A percentile compares a stretch with the other conserved stretches of the same genome.
phyloP scores from a whole-genome alignment of 1,140 invertebrate species.

The Xylocopa sonorina region DNA sequence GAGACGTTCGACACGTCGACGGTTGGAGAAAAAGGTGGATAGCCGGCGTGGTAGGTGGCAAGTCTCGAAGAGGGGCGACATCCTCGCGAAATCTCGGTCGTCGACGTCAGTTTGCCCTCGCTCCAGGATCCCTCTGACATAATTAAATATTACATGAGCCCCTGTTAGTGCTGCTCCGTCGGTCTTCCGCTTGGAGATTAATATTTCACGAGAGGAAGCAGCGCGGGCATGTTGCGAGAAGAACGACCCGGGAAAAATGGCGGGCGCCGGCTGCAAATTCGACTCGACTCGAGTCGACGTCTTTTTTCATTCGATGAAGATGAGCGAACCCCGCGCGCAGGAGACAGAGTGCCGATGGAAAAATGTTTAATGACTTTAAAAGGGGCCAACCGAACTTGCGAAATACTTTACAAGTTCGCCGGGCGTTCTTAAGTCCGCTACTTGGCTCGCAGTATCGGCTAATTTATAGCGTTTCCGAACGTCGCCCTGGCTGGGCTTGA shows the following conservation, averaged over 20 bases:
- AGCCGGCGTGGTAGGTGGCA: neutral
- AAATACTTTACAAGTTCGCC: constrained; percentile 6
- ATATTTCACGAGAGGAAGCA: constrained; percentile 56
- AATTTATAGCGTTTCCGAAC: constrained; percentile 18
- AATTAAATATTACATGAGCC: constrained; percentile 66
- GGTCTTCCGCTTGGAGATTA: constrained; percentile 46
- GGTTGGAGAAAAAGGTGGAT: too few species aligned
- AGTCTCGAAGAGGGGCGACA: neutral
- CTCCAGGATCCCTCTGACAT: constrained; percentile 47
- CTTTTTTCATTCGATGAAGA: constrained; percentile 27
- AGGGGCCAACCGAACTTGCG: neutral
- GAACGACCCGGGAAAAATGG: constrained; percentile 57
- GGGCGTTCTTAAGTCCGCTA: constrained; percentile 18
- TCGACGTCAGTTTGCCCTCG: constrained; percentile 25
- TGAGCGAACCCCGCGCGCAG: neutral
- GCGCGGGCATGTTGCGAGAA: constrained; percentile 43
- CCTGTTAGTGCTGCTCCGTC: constrained; percentile 53
- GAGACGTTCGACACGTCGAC: too few species aligned
- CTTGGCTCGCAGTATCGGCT: neutral
- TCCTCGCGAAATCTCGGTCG: constrained; percentile 49
- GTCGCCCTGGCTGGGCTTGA: neutral
- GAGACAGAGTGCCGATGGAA: neutral
- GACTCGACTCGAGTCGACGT: constrained; percentile 23
- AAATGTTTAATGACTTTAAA: constrained; percentile 35
- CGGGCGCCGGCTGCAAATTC: constrained; percentile 32